Conservation (phyloP, 2,113 vertebrate genomes). For the Chiloscyllium plagiosum region DNA sequence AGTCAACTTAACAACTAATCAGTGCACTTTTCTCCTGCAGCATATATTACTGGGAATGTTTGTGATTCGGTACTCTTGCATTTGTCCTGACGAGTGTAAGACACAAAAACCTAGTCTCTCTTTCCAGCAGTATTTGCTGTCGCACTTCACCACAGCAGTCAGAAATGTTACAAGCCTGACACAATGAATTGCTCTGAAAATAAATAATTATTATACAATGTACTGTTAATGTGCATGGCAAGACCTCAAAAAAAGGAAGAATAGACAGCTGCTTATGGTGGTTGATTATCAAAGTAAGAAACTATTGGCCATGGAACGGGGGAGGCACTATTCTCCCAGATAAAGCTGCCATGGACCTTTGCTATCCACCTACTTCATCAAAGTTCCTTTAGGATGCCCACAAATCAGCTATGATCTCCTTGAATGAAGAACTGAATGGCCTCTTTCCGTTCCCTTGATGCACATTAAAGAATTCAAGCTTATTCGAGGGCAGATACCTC, state of each 20-base stretch:
- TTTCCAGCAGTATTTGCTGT: not conserved
- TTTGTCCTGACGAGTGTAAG: not conserved
- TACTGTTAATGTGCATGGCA: not conserved
- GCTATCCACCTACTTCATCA: not conserved
- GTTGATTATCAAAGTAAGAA: not conserved
- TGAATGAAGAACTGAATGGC: not conserved
- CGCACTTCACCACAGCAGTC: not conserved
- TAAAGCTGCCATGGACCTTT: not conserved
- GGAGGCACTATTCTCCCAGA: not conserved
- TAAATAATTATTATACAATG: not conserved
- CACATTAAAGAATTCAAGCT: not conserved
- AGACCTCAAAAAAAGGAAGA: not conserved
- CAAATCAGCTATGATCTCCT: not conserved
- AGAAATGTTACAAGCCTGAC: not conserved
- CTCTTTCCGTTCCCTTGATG: too few relatives aligned
- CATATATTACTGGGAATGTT: not conserved
- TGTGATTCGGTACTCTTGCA: not conserved
- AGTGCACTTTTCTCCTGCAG: not conserved
- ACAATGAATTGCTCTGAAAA: not conserved
- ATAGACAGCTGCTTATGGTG: not conserved
- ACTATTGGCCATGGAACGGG: not conserved
- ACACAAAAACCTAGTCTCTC: not conserved
- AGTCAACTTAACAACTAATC: too few relatives aligned
- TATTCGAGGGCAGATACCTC: not conserved
- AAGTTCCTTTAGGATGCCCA: too few relatives aligned